Percentiles rank a stretch among this genome's conserved stretches.
Conservation (phyloP, 2,113 vertebrate species). For the Pituophis catenifer region DNA sequence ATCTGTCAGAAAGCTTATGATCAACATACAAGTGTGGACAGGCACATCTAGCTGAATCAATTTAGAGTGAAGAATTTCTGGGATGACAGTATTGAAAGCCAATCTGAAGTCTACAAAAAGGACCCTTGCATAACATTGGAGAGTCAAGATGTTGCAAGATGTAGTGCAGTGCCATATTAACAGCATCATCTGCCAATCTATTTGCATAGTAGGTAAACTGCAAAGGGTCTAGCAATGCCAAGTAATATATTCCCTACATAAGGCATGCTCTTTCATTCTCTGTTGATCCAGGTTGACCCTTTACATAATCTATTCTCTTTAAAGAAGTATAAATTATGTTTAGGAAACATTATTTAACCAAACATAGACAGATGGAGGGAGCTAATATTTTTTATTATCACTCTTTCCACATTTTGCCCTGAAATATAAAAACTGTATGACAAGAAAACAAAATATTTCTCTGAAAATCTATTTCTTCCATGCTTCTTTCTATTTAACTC, state of each 20-base stretch:
- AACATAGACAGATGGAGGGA: not conserved
- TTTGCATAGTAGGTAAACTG: not conserved
- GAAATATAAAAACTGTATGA: not conserved
- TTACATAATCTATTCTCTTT: not conserved
- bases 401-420: not conserved
- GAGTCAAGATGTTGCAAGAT: not conserved
- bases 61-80: not conserved
- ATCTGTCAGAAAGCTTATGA: not conserved
- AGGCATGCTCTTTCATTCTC: not conserved
- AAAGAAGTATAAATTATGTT: not conserved
- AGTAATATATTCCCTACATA: not conserved
- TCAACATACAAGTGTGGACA: not conserved
- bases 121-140: not conserved
- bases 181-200: not conserved
- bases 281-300: not conserved
- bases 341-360: not conserved
- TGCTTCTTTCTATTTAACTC: not conserved
- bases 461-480: not conserved
- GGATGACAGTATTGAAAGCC: not conserved
- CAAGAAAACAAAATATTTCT: not conserved
- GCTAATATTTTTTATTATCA: not conserved
- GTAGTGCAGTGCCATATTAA: not conserved
- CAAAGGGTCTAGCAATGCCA: not conserved
- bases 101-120: not conserved
- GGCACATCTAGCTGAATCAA: not conserved